These are phyloP conservation scores for Cygnus atratus DNA, from an alignment of 2,113 vertebrate genomes.

Conservation along the genomic window DNA sequence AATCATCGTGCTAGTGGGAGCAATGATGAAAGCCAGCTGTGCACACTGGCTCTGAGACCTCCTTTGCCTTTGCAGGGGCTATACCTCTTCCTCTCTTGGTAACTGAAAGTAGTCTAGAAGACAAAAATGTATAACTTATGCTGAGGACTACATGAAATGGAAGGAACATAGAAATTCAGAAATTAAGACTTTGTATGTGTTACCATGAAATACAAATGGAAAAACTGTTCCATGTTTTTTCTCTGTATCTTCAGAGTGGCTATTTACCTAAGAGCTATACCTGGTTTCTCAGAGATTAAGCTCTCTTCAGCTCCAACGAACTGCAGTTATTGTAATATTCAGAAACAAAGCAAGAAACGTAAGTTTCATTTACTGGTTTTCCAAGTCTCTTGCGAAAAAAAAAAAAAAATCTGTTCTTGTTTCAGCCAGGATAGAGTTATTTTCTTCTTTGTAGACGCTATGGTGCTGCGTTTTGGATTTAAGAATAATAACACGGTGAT, in stretches of 20 bases:
- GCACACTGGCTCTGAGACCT: neutral
- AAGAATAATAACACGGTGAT: too few relatives aligned
- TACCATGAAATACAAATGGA: neutral
- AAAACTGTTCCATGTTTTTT: neutral
- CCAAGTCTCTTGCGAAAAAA: neutral
- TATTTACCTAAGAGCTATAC: neutral
- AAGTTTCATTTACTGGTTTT: neutral
- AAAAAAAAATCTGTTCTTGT: neutral
- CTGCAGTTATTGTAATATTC: neutral
- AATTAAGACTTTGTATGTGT: neutral
- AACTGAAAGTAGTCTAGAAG: accelerated
- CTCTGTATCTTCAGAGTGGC: neutral
- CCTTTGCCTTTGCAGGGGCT: neutral
- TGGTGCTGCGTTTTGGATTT: too few relatives aligned
- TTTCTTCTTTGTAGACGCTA: too few relatives aligned
- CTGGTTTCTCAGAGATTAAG: neutral
- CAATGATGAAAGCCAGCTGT: neutral
- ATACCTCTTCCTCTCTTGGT: neutral
- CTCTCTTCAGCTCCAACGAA: neutral
- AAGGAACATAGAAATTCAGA: neutral
- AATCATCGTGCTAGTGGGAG: neutral
- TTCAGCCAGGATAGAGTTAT: too few relatives aligned
- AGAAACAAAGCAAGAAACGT: neutral
- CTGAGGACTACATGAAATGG: neutral
- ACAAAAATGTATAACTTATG: neutral